Conservation (phyloP, 2,113 vertebrate species). For the Colossoma macropomum region DNA sequence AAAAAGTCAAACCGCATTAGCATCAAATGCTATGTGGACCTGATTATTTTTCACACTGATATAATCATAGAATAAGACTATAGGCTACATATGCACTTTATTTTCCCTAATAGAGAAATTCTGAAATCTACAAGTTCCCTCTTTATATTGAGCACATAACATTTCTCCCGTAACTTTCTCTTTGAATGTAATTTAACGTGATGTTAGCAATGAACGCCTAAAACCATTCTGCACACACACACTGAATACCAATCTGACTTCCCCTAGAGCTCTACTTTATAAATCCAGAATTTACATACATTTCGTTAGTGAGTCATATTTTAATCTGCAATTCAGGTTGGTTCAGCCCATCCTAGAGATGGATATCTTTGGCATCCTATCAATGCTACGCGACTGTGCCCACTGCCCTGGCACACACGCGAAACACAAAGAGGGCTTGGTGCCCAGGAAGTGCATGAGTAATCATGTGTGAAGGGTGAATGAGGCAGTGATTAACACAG, state of each 20-base stretch:
- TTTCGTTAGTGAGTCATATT: not conserved
- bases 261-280: not conserved
- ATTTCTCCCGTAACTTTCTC: not conserved
- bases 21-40: constrained; percentile 60
- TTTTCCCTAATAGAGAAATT: not conserved
- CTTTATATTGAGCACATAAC: not conserved
- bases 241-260: not conserved
- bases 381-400: constrained; percentile 8
- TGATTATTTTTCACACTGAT: constrained; percentile 55
- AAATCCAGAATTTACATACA: not conserved
- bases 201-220: not conserved
- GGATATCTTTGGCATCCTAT: constrained; percentile 32
- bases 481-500: constrained; percentile 59
- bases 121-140: not conserved
- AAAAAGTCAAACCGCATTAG: constrained; percentile 62
- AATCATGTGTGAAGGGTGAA: constrained; percentile 78
- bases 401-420: not conserved
- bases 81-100: not conserved
- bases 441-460: constrained; percentile 58
- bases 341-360: not conserved
- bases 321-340: not conserved
- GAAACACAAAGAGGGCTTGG: constrained; percentile 28
- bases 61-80: not conserved
- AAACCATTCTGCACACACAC: not conserved
- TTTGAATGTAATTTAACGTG: not conserved